Conservation (phyloP, 37 sponge, comb jelly and placozoan genomes). For the Hexactinellida sp. region DNA sequence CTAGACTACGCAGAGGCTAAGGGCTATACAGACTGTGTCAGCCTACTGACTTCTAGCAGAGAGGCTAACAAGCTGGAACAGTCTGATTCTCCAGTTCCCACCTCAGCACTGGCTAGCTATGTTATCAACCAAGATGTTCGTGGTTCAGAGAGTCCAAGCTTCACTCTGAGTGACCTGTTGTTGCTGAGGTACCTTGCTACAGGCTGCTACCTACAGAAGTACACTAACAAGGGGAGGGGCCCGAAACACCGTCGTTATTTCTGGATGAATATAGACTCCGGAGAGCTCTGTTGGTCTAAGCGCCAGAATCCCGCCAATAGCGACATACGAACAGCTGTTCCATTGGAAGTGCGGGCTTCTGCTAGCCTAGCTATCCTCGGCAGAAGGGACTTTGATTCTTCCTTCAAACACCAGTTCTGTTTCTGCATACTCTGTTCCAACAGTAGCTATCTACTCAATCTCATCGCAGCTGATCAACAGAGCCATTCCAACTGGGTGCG, state of each 20-base stretch:
- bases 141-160: neutral
- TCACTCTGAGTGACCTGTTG: neutral
- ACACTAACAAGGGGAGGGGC: slow-evolving; percentile 58
- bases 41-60: no score
- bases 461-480: neutral
- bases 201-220: slow-evolving; percentile 64
- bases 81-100: neutral
- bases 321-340: slow-evolving; percentile 20
- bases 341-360: slow-evolving; percentile 38
- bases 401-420: slow-evolving; percentile 50
- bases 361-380: slow-evolving; percentile 42
- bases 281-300: slow-evolving; percentile 31
- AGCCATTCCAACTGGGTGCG: neutral
- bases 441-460: neutral
- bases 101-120: neutral
- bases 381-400: slow-evolving; percentile 68
- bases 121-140: neutral
- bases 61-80: no score
- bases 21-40: neutral
- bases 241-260: slow-evolving; percentile 56
- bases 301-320: slow-evolving; percentile 9
- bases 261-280: slow-evolving; percentile 29
- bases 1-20: slow-evolving; percentile 50
- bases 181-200: neutral
- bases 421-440: slow-evolving; percentile 40